Evolutionary conservation across 2,797 vertebrate genomes (phyloP), one percentile per base, ranked within the genome.

Genomic region (Schizopygopsis pylzovi): DNA sequence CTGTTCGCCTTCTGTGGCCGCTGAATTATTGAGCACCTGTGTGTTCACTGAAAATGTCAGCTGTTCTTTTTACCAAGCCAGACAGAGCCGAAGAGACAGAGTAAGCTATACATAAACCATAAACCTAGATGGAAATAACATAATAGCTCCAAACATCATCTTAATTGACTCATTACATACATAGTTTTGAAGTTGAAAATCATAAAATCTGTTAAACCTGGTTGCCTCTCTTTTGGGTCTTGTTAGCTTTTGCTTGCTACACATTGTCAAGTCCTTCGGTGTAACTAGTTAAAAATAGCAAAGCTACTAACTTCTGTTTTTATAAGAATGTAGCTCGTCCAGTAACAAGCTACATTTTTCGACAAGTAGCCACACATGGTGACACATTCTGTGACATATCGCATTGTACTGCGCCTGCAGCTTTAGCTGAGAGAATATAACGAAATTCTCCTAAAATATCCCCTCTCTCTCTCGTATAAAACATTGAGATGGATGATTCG

Each of bases 1-100:
- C 86, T 86, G 87, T 89, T 89, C 76, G 65, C 73, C 86, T 89
- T 79, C 86, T 81, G 85, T 85, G 82, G 65, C 80, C 47, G 71
- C 79, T 90, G 87, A 91, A 90, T 91, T 89, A 90, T 90, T 89
- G 89, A 90, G 87, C 83, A 87, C 83, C 82, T 89, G 86, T 81
- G 85, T 47, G 71, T 86, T 88, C 79, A n/a, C 82, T 85, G 52
- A 52, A 91, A 89, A 89, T 90, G 88, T 88, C 89, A 89, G 87
- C 71, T 81, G 81, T 85, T 85, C 79, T 82, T 89, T 90, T 86
- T 80, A 75, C 84, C 4, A 28, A 41, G 56, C 68, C 20, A 45
- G 88, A 86, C 4, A 43, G 71, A 85, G 68, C 8, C 63, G 70
- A 65, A 83, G 71, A 81, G 83, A 83, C 76, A 28, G 43, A 83